Conservation (phyloP, 2,888 invertebrate genomes). For the Mellilla xanthometata region DNA sequence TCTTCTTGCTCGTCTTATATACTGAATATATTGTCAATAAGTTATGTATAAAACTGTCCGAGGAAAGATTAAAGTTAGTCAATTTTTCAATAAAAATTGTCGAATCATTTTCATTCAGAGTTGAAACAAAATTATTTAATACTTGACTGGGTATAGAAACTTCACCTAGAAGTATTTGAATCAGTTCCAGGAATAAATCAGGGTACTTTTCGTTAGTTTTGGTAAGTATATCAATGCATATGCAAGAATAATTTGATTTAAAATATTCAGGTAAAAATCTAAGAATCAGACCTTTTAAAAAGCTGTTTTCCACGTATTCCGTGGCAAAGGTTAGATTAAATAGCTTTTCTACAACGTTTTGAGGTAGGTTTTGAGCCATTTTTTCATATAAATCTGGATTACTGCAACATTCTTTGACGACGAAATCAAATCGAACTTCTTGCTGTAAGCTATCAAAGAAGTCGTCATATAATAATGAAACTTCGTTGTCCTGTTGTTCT, state of each 20-base stretch:
- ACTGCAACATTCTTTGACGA: conserved; percentile 43
- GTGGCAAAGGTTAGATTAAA: conserved; percentile 41
- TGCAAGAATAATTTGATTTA: conserved; percentile 43
- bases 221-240: conserved; percentile 49
- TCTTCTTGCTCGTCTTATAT: conserved; percentile 53
- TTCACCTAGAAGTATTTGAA: conserved; percentile 46
- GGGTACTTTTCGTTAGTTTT: conserved; percentile 40
- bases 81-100: conserved; percentile 40
- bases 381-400: conserved; percentile 33
- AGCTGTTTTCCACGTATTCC: conserved; percentile 27
- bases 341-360: conserved; percentile 42
- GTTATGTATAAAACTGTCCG: conserved; percentile 46
- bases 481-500: conserved; percentile 15
- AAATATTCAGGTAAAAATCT: conserved; percentile 46
- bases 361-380: conserved; percentile 44
- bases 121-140: conserved; percentile 48
- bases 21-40: conserved; percentile 47
- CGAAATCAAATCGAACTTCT: conserved; percentile 37
- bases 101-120: conserved; percentile 33
- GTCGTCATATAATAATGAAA: conserved; percentile 29
- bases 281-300: conserved; percentile 38
- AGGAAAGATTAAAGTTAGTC: conserved; percentile 36
- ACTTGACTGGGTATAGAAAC: conserved; percentile 41
- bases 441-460: conserved; percentile 41
- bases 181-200: conserved; percentile 35